These are phyloP conservation scores for Drosophila malerkotliana DNA, from an alignment of 1,140 invertebrate genomes.

Conservation along the genomic window DNA sequence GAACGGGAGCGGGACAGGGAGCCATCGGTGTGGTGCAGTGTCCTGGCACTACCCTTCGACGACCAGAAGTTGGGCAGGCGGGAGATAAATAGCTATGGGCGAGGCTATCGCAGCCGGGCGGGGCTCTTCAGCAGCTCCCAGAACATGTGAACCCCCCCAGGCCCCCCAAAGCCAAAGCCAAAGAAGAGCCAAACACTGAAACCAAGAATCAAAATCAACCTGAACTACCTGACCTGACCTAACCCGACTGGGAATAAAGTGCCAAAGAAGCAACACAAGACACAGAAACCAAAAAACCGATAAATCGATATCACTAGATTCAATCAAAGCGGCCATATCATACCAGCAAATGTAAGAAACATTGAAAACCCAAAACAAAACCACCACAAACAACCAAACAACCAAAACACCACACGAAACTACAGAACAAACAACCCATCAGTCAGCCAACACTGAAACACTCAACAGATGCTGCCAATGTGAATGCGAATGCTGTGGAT, in stretches of 20 bases:
- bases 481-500: conserved; percentile 55
- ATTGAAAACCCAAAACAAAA: conserved; percentile 4
- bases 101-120: conserved; percentile 89
- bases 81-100: conserved; percentile 88
- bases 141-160: conserved; percentile 38
- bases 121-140: conserved; percentile 91
- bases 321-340: conserved; percentile 49
- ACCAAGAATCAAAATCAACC: conserved; percentile 22
- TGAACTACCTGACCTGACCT: conserved; percentile 37
- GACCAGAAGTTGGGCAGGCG: conserved; percentile 94
- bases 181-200: conserved; percentile 23
- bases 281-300: conserved; percentile 7
- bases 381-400: conserved; percentile 21
- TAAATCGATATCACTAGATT: conserved; percentile 9
- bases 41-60: conserved; percentile 94
- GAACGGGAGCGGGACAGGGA: conserved; percentile 84
- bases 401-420: conserved; percentile 38
- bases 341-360: conserved; percentile 50
- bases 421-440: conserved; percentile 31
- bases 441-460: conserved; percentile 47
- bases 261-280: conserved; percentile 57
- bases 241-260: conserved; percentile 30
- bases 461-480: conserved; percentile 12
- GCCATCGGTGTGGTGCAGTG: conserved; percentile 93
- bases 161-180: conserved; percentile 7